Percentiles rank a stretch among this genome's conserved stretches.
Conservation (phyloP, 2,888 invertebrate species). For the Teleogryllus oceanicus region DNA sequence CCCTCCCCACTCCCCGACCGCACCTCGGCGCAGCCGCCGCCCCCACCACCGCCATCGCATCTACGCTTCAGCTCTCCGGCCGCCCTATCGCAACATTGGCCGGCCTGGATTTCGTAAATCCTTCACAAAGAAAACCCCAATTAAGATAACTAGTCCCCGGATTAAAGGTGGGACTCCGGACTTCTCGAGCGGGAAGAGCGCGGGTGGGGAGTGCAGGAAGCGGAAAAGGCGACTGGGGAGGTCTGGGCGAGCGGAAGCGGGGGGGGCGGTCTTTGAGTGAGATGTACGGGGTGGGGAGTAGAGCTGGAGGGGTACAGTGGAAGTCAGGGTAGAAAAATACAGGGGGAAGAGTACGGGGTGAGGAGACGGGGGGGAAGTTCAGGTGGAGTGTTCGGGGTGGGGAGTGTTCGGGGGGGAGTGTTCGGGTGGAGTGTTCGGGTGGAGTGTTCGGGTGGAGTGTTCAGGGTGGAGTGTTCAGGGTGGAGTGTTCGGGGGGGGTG, state of each 20-base stretch:
- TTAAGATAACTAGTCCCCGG: slow-evolving; percentile 9
- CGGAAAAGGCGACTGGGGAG: not conserved
- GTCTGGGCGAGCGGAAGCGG: not conserved
- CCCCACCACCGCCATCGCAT: not conserved
- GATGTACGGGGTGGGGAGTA: too few species aligned
- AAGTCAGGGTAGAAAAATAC: too few species aligned
- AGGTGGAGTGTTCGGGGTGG: too few species aligned
- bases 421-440: too few species aligned
- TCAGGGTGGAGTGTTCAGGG: too few species aligned
- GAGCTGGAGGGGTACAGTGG: too few species aligned
- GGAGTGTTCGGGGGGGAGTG: too few species aligned
- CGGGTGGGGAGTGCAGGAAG: not conserved
- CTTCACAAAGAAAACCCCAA: slow-evolving; percentile 10
- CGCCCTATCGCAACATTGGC: slow-evolving; percentile 1
- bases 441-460: too few species aligned
- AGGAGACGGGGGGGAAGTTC: too few species aligned
- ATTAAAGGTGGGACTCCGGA: not conserved
- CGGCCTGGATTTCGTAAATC: not conserved
- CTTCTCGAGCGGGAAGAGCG: not conserved
- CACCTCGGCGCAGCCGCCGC: not conserved
- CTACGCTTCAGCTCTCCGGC: not conserved
- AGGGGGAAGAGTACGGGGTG: too few species aligned
- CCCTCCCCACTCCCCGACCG: not conserved
- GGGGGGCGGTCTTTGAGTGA: not conserved
- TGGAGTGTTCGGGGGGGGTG: too few species aligned